A percentile compares a stretch with the other conserved stretches of the same genome.
Evolutionary conservation across 2,888 invertebrate species (phyloP).

Genomic region (Drosophila limbata): DNA sequence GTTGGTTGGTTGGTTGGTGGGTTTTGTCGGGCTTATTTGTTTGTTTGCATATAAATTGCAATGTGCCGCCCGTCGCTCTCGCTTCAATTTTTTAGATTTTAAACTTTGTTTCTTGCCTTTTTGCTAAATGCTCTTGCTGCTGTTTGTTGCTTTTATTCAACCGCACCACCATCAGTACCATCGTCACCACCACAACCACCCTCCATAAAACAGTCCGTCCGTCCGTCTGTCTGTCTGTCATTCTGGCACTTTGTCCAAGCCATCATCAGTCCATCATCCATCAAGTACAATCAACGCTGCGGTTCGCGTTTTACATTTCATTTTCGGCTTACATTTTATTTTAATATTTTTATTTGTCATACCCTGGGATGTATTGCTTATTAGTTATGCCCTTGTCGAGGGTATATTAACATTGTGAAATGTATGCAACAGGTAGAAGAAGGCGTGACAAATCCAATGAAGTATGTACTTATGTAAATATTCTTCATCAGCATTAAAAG

Average conservation of each 20-base stretch:
- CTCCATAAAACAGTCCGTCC: constrained; percentile 12
- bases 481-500: too few species aligned
- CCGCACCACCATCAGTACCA: constrained; percentile 24
- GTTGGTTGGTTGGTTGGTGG: constrained; percentile 10
- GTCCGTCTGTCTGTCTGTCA: constrained; percentile 31
- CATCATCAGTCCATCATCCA: constrained; percentile 60
- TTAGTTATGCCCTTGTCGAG: too few species aligned
- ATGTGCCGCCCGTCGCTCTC: constrained; percentile 55
- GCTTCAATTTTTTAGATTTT: constrained; percentile 61
- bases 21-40: constrained; percentile 69
- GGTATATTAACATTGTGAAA: not conserved
- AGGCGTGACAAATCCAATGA: too few species aligned
- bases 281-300: constrained; percentile 65
- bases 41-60: constrained; percentile 80
- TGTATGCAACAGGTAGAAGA: not conserved
- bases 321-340: constrained; percentile 41
- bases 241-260: constrained; percentile 17
- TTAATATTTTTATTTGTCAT: constrained; percentile 2
- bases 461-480: too few species aligned
- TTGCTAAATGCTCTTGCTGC: constrained; percentile 67
- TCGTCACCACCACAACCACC: constrained; percentile 4
- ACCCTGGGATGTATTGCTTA: not conserved
- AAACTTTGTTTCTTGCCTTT: constrained; percentile 53
- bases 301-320: constrained; percentile 60
- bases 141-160: constrained; percentile 51